phyloP scores from a whole-genome alignment of 2,797 vertebrate species.

The Lepilemur septentrionalis region DNA sequence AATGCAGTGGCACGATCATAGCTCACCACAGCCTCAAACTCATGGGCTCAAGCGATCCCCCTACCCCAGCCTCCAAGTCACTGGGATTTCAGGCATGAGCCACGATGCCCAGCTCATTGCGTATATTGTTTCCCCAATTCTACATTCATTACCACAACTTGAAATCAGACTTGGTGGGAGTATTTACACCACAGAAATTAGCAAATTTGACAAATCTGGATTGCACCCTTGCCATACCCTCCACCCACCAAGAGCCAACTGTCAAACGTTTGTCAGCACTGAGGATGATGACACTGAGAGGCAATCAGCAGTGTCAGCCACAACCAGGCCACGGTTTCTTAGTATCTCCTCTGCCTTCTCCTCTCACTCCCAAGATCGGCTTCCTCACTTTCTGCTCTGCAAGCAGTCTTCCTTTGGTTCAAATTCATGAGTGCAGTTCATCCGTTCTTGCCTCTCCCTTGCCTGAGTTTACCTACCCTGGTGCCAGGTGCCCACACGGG shows the following conservation, averaged over 20 bases:
- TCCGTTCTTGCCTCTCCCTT: not conserved
- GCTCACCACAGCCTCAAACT: not conserved
- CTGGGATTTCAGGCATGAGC: not conserved
- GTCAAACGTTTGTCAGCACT: not conserved
- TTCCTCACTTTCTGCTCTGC: not conserved
- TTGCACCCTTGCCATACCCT: too few relatives aligned
- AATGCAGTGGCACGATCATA: not conserved
- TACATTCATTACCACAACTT: not conserved
- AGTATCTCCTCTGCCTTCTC: not conserved
- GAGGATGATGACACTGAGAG: not conserved
- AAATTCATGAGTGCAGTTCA: not conserved
- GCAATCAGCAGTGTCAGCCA: not conserved
- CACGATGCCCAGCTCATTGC: not conserved
- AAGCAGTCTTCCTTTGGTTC: not conserved
- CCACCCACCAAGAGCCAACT: not conserved
- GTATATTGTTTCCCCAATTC: not conserved
- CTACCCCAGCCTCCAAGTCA: not conserved
- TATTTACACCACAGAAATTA: not conserved
- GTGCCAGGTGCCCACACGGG: too few relatives aligned
- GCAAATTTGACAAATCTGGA: not conserved
- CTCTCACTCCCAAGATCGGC: not conserved
- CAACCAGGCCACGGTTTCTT: not conserved
- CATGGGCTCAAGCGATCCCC: not conserved
- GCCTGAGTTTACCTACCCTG: not conserved
- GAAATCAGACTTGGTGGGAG: not conserved